Evolutionary conservation across 2,888 invertebrate genomes (phyloP), one percentile per base, ranked within the genome.

Genomic region (Protodeltote pygarga): DNA sequence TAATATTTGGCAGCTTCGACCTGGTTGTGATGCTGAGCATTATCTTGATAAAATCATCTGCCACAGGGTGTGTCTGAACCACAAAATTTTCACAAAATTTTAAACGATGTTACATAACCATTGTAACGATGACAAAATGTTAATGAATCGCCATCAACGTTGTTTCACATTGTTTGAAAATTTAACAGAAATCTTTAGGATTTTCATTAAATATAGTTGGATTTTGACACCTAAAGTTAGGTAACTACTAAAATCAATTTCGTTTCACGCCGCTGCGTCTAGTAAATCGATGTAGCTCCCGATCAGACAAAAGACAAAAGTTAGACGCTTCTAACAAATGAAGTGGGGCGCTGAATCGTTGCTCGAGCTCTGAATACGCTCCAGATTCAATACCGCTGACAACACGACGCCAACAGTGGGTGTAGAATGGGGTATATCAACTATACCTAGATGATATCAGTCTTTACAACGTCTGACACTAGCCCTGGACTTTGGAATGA

Each of bases 301-400:
- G 40, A 50, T 54, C 58, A 65, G 52, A 68, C 61, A 60, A 71
- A 58, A 71, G 65, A 68, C 65, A 62, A 67, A 74, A 77, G 72
- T 76, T 74, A 53, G 65, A 51, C 44, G 54, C 51, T 48, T 54
- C 34, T 51, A 62, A 59, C 51, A 57, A 49, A 51, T 28, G 40
- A 76, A 77, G 63, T 77, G 41, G 71, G 64, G 33, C 69, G 45
- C 24, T 39, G 52, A 62, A 64, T 62, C 45, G 50, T 55, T 58
- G 44, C 49, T 38, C 47, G 49, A 66, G 40, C 47, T 63, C 51
- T 60, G 68, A 64, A 66, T 68, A 64, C 55, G 51, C 34, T 16
- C 60, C 19, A 50, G 49, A 60, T 55, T 54, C 47, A 51, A 66
- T 51, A 34, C 32, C 19, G 25, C 27, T 31, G 46, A 28, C 62